Conservation (phyloP, 2,888 invertebrate species). For the Torymus texanus region DNA sequence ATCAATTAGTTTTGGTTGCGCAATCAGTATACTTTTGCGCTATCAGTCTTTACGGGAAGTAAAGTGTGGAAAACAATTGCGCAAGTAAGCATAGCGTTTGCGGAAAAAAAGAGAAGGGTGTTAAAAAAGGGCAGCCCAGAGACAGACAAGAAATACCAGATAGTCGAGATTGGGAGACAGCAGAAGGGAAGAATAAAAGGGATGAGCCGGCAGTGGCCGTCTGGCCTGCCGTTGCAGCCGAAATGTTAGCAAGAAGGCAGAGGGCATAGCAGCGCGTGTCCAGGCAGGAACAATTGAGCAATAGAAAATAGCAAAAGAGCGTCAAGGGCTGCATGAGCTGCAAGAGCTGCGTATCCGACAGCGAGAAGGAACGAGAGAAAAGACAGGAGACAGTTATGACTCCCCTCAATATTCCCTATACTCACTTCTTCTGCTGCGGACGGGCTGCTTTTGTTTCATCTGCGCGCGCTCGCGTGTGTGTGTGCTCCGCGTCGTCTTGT, state of each 20-base stretch:
- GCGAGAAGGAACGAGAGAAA: not conserved
- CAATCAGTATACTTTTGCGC: too few relatives aligned
- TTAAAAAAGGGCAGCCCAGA: not conserved
- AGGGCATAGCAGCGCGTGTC: not conserved
- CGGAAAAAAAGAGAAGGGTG: not conserved
- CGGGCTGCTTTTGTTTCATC: conserved; percentile 3
- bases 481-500: not conserved
- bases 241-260: not conserved
- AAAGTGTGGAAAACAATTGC: not conserved
- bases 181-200: not conserved
- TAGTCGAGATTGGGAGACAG: not conserved
- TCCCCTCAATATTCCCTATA: not conserved
- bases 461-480: not conserved
- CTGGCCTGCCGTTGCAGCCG: too few relatives aligned
- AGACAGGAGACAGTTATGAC: conserved; percentile 2
- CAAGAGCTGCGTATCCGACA: not conserved
- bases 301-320: too few relatives aligned
- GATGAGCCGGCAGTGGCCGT: conserved; percentile 2
- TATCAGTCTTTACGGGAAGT: too few relatives aligned
- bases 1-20: too few relatives aligned
- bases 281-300: too few relatives aligned
- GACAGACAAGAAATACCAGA: not conserved
- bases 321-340: too few relatives aligned
- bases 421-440: conserved; percentile 1
- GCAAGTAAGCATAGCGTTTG: not conserved